Percentiles rank a stretch among this genome's conserved stretches.
These are phyloP conservation scores for Drosophila kuntzei DNA, from an alignment of 2,888 invertebrate genomes.

Conservation along the genomic window DNA sequence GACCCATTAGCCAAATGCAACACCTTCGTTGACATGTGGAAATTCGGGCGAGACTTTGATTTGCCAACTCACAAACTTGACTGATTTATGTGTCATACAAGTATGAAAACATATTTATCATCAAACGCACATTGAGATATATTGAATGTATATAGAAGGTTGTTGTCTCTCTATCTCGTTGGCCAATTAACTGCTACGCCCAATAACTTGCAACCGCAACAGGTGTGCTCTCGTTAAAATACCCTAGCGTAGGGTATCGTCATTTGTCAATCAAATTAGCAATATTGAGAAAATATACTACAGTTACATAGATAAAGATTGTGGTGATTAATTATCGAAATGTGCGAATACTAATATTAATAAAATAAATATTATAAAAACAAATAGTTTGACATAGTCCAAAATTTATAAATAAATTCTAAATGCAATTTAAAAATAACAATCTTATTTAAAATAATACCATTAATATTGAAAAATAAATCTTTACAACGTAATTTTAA, in stretches of 20 bases:
- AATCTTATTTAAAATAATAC: no score
- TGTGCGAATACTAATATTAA: background rate
- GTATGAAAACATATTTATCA: conserved; percentile 14
- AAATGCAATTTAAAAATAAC: no score
- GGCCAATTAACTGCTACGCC: conserved; percentile 72
- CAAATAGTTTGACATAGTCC: no score
- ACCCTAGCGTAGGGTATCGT: background rate
- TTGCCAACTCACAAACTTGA: conserved; percentile 62
- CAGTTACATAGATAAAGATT: background rate
- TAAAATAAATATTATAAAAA: background rate
- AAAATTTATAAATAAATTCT: no score
- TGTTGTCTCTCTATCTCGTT: conserved; percentile 25
- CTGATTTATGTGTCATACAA: conserved; percentile 63
- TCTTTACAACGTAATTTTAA: no score
- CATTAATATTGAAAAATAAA: no score
- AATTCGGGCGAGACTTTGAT: conserved; percentile 62
- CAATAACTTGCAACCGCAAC: conserved; percentile 48
- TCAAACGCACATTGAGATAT: background rate
- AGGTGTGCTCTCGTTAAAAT: conserved; percentile 52
- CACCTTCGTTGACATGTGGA: conserved; percentile 62
- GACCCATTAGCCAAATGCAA: conserved; percentile 69
- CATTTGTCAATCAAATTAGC: background rate
- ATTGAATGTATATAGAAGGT: conserved; percentile 12
- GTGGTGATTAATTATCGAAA: background rate
- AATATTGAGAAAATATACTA: background rate